phyloP scores from a whole-genome alignment of 2,113 vertebrate genomes.

The Microcebus tavaratra region DNA sequence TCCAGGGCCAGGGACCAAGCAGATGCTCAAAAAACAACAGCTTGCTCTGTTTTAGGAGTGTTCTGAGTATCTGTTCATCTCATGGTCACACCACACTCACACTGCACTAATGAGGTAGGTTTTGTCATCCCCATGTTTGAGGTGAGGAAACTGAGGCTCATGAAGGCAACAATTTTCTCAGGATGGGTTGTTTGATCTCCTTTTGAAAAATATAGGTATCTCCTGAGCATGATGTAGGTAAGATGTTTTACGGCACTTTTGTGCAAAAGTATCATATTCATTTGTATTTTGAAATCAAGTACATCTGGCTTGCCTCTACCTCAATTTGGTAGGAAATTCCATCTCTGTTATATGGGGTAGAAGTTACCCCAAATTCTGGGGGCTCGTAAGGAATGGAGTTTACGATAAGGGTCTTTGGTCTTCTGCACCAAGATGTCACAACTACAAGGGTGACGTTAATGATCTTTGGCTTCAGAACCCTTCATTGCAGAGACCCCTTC shows the following conservation, averaged over 20 bases:
- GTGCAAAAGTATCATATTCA: not conserved
- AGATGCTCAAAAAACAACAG: not conserved
- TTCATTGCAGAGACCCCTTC: not conserved
- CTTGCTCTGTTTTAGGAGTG: not conserved
- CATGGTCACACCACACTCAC: not conserved
- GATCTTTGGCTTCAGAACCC: not conserved
- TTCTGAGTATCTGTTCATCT: not conserved
- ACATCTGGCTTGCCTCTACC: not conserved
- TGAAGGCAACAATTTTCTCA: not conserved
- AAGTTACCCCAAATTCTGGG: not conserved
- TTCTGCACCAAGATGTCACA: not conserved
- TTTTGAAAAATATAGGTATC: constrained; percentile 3
- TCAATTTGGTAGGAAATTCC: not conserved
- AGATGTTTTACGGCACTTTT: not conserved
- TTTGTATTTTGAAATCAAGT: not conserved
- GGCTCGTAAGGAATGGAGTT: not conserved
- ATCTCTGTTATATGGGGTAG: not conserved
- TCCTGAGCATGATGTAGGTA: not conserved
- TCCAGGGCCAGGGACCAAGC: not conserved
- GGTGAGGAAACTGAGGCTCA: not conserved
- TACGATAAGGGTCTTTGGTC: not conserved
- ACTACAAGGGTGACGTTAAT: not conserved
- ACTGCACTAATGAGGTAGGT: not conserved
- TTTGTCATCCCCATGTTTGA: not conserved
- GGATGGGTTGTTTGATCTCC: not conserved